Evolutionary conservation across 1,140 invertebrate genomes (phyloP), one percentile per base, ranked within the genome.

Genomic region (Hycleus cichorii): DNA sequence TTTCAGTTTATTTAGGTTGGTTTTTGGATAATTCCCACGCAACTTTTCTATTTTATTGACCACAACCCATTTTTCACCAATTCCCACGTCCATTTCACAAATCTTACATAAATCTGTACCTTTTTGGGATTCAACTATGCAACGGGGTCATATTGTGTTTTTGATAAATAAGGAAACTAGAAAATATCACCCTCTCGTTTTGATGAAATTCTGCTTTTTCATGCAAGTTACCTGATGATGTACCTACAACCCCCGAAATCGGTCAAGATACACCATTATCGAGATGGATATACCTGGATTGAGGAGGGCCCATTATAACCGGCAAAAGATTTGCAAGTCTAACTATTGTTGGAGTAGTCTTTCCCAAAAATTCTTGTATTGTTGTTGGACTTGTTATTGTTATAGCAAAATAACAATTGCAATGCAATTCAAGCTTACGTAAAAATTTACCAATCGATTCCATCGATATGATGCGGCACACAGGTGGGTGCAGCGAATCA

Each of bases 261-360:
- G 43, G 51, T 44, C 42, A 46, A 46, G 44, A 54, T 53, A 53
- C 44, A 43, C 43, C 27, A 45, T 46, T 45, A 45, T 42, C 42
- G 5, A 42, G 3, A 6, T 42, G 11, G 9, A n/a, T 39, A 39
- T 39, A 39, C 40, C 40, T 42, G 40, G 40, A n/a, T 39, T 7
- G 6, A 2, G 10, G 10, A 10, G 39, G 11, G 3, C 5, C 40
- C 40, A 42, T 42, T 42, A n/a, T 54, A 27, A 44, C 11, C 42
- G 10, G 27, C 42, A 42, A 40, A 12, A 42, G 42, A 54, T 54
- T 54, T 54, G 51, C 51, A 54, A 54, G 43, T 54, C 51, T 54
- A 54, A 54, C 51, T 42, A 42, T 42, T 42, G 40, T 11, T 3
- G 11, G 11, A 42, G 11, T n/a, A n/a, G 5, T 11, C 40, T 42